Base-by-base conservation (phyloP, 2,888 invertebrate genomes). In the Pollenia griseotomentosa region DNA sequence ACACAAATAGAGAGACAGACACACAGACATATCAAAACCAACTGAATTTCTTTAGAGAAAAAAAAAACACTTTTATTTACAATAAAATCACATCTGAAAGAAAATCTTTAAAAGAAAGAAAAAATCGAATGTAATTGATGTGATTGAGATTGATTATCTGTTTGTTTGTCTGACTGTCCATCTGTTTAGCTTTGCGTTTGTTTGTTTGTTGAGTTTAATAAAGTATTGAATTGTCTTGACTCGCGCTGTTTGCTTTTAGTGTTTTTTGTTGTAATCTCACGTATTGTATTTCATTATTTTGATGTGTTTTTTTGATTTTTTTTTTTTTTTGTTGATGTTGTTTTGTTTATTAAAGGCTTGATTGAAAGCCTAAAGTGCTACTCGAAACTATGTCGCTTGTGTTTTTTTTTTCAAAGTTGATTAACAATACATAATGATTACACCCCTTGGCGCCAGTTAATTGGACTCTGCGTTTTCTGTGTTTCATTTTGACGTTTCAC, bases 131-230 rank as follows among this genome's bases (percentile, higher is more conserved):
- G 83, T 89, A 89, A 88, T 88, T 88, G 88, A 83, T 87, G 79
- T 88, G 86, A 85, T 88, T 89, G 86, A 88, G 88, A 89, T 88
- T 88, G 88, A 89, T 89, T 88, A 88, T 88, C 78, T 73, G 33
- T 68, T 48, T 75, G 74, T 46, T 12, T 46, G 16, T 53, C 12
- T 51, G 73, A 14, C 11, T 65, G 48, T 46, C 23, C 23, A n/a
- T 65, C 19, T 14, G 23, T 65, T n/a, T 4, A 3, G 33, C 33
- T 79, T 42, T 65, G 12, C 9, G 33, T 65, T 65, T 61, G 51
- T 33, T 65, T 65, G 63, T 44, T 51, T 70, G 68, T 23, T 61
- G 59, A 82, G 33, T 42, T 82, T 40, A 57, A 66, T 23, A 59
- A 23, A 42, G 12, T 68, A 59, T 57, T 16, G 16, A 11, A 23